Evolutionary conservation across 2,888 invertebrate genomes (phyloP).

Genomic region (Steinernema hermaphroditum): DNA sequence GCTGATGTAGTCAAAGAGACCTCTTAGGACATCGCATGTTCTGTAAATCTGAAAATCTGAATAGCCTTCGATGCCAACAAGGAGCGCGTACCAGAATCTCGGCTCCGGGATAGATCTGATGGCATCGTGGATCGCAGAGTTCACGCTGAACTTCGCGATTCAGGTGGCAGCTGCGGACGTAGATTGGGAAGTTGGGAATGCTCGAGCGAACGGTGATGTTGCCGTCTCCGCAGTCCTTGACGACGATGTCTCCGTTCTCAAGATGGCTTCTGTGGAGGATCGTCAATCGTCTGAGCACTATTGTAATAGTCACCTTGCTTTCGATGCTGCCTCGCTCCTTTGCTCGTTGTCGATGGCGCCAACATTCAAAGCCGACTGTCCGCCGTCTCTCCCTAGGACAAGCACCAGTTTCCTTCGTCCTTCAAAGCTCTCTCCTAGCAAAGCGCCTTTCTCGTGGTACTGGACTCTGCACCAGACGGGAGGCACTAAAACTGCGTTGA

Average conservation of each 20-base stretch:
- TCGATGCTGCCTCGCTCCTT: neutral
- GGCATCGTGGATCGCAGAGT: neutral
- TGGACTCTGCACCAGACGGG: neutral
- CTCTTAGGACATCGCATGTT: neutral
- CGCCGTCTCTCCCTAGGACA: neutral
- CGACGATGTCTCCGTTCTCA: neutral
- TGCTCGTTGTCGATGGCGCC: neutral
- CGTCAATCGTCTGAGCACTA: neutral
- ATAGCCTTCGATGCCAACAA: too few relatives aligned
- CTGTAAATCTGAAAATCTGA: neutral
- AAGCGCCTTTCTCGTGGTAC: neutral
- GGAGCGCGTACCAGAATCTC: neutral
- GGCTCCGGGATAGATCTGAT: neutral
- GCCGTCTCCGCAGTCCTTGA: neutral
- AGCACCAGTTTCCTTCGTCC: neutral
- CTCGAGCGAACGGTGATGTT: neutral
- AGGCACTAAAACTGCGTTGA: neutral
- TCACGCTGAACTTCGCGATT: neutral
- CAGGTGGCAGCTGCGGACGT: constrained; percentile 19
- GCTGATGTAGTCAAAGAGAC: too few relatives aligned
- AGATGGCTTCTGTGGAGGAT: neutral
- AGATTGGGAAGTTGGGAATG: neutral
- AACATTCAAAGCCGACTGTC: neutral
- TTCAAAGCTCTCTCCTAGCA: neutral
- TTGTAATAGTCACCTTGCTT: neutral